These are phyloP conservation scores for Odobenus rosmarus DNA, from an alignment of 2,113 vertebrate species.

Conservation along the genomic window DNA sequence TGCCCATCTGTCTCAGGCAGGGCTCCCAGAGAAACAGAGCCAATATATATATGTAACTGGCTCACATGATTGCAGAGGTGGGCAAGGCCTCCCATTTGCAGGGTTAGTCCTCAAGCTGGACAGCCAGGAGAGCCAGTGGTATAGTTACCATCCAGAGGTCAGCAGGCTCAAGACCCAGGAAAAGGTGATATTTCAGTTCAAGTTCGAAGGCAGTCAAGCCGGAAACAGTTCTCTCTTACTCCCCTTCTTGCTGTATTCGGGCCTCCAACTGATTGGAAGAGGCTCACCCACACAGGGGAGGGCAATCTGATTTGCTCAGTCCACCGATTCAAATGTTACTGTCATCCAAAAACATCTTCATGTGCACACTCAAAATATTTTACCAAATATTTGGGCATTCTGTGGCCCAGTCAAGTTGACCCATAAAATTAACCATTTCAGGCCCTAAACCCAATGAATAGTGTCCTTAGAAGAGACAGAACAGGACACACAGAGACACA, in stretches of 20 bases:
- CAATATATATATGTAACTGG: not conserved
- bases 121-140: not conserved
- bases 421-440: not conserved
- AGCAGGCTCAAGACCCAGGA: not conserved
- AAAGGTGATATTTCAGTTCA: not conserved
- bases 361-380: not conserved
- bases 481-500: not conserved
- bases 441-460: too few relatives aligned
- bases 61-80: rapidly evolving
- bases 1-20: not conserved
- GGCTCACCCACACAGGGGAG: not conserved
- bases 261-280: not conserved
- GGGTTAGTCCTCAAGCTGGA: too few relatives aligned
- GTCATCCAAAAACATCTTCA: not conserved
- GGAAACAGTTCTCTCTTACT: not conserved
- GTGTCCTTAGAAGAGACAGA: not conserved
- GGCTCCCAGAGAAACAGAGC: not conserved
- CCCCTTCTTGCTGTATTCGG: not conserved
- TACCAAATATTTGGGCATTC: not conserved
- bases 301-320: not conserved
- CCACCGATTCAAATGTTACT: too few relatives aligned
- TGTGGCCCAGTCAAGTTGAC: not conserved
- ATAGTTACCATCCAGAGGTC: not conserved
- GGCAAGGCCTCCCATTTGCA: not conserved
- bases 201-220: not conserved